Evolutionary conservation across 1,140 invertebrate genomes (phyloP).

Genomic region (Berghia stephanieae): DNA sequence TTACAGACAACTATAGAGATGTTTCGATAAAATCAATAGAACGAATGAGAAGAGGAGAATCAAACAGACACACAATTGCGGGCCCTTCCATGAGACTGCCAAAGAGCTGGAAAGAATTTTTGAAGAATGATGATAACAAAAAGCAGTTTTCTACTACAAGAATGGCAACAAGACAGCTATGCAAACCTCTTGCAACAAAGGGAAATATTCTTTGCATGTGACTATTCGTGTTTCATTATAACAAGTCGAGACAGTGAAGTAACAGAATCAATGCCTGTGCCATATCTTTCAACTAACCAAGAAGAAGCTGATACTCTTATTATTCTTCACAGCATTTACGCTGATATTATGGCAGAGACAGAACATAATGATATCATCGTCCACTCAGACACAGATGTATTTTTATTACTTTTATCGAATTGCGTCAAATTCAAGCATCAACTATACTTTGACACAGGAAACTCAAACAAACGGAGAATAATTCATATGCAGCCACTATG

Average conservation of each 20-base stretch:
- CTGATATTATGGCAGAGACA: too few species aligned
- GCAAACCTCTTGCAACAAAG: conserved; percentile 13
- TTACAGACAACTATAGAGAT: conserved; percentile 4
- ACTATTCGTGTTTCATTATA: conserved; percentile 9
- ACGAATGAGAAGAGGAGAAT: conserved; percentile 13
- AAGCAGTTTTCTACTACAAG: conserved; percentile 29
- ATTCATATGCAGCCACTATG: too few species aligned
- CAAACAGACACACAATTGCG: conserved; percentile 24
- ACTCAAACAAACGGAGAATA: too few species aligned
- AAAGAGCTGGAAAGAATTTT: conserved; percentile 36
- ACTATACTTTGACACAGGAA: too few species aligned
- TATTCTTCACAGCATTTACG: too few species aligned
- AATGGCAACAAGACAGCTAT: conserved; percentile 27
- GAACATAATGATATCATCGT: too few species aligned
- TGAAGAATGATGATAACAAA: conserved; percentile 41
- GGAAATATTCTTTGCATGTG: conserved; percentile 27
- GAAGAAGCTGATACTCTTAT: too few species aligned
- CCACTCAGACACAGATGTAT: too few species aligned
- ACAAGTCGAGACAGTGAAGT: not conserved
- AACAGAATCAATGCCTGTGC: too few species aligned
- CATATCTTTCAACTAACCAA: too few species aligned
- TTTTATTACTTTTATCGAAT: too few species aligned
- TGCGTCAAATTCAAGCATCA: too few species aligned
- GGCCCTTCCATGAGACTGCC: conserved; percentile 31
- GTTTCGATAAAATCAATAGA: conserved; percentile 11